Conservation (phyloP, 2,888 invertebrate species). For the Ceratothoa steindachneri region DNA sequence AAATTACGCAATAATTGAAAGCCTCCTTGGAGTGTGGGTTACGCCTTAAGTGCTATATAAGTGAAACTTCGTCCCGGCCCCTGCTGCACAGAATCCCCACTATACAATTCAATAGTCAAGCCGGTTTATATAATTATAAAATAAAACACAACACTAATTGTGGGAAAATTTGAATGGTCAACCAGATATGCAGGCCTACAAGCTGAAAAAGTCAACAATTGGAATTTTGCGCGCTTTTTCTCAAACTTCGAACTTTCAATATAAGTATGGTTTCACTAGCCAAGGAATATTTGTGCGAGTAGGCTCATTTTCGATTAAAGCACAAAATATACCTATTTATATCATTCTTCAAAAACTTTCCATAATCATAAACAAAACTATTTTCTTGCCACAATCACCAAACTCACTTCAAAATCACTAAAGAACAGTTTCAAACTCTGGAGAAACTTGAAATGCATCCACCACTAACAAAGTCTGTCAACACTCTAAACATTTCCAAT, state of each 20-base stretch:
- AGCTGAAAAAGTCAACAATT: neutral
- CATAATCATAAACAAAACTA: neutral
- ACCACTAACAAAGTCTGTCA: slow-evolving; percentile 1
- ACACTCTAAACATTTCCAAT: slow-evolving; percentile 12
- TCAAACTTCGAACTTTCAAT: neutral
- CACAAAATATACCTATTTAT: too few species aligned
- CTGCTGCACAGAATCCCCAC: neutral
- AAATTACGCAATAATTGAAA: neutral
- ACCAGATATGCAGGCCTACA: neutral
- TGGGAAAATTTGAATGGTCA: neutral
- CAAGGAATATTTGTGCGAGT: too few species aligned
- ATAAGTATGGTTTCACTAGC: too few species aligned
- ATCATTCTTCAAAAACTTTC: neutral
- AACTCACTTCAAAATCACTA: neutral
- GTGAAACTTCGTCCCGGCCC: slow-evolving; percentile 7
- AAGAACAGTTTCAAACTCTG: neutral
- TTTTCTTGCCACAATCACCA: neutral
- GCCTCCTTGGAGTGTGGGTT: neutral
- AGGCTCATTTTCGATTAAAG: too few species aligned
- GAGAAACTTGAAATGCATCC: neutral
- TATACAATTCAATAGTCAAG: slow-evolving; percentile 10
- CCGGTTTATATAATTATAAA: slow-evolving; percentile 1
- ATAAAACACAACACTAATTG: neutral
- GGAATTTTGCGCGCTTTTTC: neutral
- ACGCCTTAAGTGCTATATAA: neutral